These are phyloP conservation scores for Liposcelis brunnea DNA, from an alignment of 2,888 invertebrate species.

Conservation along the genomic window DNA sequence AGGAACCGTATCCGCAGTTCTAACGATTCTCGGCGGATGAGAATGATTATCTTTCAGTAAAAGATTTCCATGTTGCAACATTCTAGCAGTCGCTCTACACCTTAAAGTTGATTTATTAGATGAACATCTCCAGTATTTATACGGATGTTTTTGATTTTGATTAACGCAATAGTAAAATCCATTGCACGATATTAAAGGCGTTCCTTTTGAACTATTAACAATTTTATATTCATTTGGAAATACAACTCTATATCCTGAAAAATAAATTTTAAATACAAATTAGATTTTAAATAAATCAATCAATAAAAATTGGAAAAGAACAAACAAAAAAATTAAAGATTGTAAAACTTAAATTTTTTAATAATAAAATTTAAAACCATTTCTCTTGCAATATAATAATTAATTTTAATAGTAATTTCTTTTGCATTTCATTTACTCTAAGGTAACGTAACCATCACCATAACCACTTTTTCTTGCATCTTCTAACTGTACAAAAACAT, in stretches of 20 bases:
- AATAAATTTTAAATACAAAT: no score
- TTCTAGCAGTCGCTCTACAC: constrained; percentile 5
- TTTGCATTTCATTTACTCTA: no score
- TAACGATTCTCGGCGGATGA: constrained; percentile 1
- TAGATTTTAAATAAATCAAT: no score
- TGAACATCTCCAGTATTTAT: constrained; percentile 7
- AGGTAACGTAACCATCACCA: neutral
- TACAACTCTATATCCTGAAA: no score
- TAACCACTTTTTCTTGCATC: neutral
- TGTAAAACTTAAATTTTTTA: no score
- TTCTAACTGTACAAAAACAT: constrained; percentile 1
- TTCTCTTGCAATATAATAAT: no score
- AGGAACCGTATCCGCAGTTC: neutral
- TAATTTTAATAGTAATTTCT: no score
- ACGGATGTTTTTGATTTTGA: neutral
- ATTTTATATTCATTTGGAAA: neutral
- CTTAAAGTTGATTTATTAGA: neutral
- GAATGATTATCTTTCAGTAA: neutral
- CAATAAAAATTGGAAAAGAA: no score
- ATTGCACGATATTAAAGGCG: neutral
- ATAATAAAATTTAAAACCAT: no score
- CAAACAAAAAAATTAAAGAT: no score
- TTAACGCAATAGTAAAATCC: constrained; percentile 1
- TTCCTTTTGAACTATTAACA: neutral
- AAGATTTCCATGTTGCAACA: neutral